Evolutionary conservation across 2,113 vertebrate genomes (phyloP).

Genomic region (Microtus richardsoni): DNA sequence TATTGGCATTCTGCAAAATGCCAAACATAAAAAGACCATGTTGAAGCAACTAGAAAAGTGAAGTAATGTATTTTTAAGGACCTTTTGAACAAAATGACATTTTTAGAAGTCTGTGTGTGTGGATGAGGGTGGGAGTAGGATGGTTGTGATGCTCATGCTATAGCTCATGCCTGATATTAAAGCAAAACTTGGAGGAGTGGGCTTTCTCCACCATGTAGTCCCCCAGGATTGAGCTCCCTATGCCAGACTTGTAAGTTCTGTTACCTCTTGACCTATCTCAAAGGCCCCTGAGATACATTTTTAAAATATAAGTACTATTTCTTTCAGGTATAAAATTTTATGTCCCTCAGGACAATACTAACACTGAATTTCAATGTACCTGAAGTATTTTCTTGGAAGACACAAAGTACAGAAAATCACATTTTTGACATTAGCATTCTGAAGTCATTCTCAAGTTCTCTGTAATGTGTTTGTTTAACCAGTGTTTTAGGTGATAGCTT

Average conservation of each 20-base stretch:
- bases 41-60: neutral
- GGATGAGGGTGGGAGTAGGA: neutral
- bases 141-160: neutral
- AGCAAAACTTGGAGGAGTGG: neutral
- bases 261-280: neutral
- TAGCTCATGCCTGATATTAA: neutral
- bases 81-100: neutral
- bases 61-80: neutral
- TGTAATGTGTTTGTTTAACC: conserved; percentile 15
- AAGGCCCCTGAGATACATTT: neutral
- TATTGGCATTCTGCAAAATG: neutral
- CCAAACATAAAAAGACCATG: neutral
- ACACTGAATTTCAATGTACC: neutral
- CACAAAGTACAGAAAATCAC: neutral
- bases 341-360: neutral
- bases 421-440: conserved; percentile 41
- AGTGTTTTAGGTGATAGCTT: conserved; percentile 21
- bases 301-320: conserved; percentile 26
- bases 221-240: too few species aligned
- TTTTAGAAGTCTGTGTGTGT: neutral
- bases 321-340: neutral
- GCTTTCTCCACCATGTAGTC: neutral
- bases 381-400: conserved; percentile 40
- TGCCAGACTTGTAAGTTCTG: neutral
- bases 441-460: neutral